Base-by-base conservation (phyloP, 2,797 vertebrate genomes). In the Danio choprae region DNA sequence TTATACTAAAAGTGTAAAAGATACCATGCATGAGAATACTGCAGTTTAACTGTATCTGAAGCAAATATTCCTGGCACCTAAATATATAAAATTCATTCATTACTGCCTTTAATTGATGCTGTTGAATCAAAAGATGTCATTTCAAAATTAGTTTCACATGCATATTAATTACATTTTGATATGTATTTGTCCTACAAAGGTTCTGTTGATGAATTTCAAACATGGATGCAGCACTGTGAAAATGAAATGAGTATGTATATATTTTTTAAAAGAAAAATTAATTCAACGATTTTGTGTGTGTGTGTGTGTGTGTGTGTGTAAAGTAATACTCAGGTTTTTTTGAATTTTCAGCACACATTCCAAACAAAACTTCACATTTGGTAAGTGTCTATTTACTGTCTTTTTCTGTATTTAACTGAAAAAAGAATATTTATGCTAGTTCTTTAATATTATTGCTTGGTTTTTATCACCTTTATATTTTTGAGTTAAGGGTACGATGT, bases 211-310 rank as follows among this genome's bases (percentile, higher is more conserved):
- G 88, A 90, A 6, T 97, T 97, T 90, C 88, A 92, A 84, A 60
- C 91, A 81, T 99, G 98, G 98, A 95, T 98, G 86, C 93, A 94
- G 87, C 94, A 87, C 41, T 98, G 97, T 89, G 94, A 97, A 84
- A 96, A 97, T 88, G 92, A 88, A 79, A 89, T 96, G 88, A 89
- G 97, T 98, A 91, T 95, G 96, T 90, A 53, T 62, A 51, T n/a
- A n/a, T n/a, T n/a, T n/a, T 29, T 29, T 29, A 29, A 20, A 38
- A 20, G 65, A 20, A n/a, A 64, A 16, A 64, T 16, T 10, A 59
- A 43, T 6, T 44, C 16, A 15, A 50, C 8, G 29, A 29, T 2
- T n/a, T 12, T 38, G 15, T 74, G 43, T 18, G 3, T 15, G 13
- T n/a, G 3, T 51, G 38, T 13, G n/a, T 38, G 15, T 74, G 43